A percentile compares a stretch with the other conserved stretches of the same genome.
These are phyloP conservation scores for Aurelia sp. DNA, from an alignment of 30 jellyfish, hydroid and myxozoan species.

Conservation along the genomic window DNA sequence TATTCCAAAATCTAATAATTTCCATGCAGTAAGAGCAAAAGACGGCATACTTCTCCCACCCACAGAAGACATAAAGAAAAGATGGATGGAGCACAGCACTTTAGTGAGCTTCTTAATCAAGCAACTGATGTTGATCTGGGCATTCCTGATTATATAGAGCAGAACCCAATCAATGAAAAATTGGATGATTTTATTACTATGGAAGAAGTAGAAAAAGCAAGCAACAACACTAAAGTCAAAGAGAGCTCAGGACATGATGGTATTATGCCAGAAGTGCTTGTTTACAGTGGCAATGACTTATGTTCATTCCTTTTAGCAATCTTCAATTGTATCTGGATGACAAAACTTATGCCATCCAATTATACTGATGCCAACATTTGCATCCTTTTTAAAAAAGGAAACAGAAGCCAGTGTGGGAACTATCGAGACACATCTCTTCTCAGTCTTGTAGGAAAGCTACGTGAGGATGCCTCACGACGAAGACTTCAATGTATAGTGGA, in stretches of 20 bases:
- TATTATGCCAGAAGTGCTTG: slow-evolving; percentile 12
- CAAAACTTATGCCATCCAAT: slow-evolving; percentile 14
- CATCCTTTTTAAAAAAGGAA: background rate
- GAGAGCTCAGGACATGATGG: slow-evolving; percentile 46
- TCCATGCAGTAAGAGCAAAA: too few relatives aligned
- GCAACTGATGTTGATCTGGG: slow-evolving; percentile 21
- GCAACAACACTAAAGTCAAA: background rate
- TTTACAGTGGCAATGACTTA: slow-evolving; percentile 15
- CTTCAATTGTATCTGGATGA: background rate
- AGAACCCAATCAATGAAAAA: background rate
- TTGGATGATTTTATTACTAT: slow-evolving; percentile 7
- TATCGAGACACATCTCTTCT: too few relatives aligned
- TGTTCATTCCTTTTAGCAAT: background rate
- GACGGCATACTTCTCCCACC: too few relatives aligned
- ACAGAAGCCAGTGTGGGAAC: too few relatives aligned
- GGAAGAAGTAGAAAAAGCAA: slow-evolving; percentile 17
- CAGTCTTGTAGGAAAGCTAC: too few relatives aligned
- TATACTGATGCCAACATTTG: slow-evolving; percentile 8
- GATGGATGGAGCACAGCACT: too few relatives aligned
- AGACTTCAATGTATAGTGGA: too few relatives aligned
- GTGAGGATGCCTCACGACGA: too few relatives aligned
- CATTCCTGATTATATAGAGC: slow-evolving; percentile 1
- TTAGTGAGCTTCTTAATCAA: background rate
- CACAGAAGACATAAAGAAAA: too few relatives aligned
- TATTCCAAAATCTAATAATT: background rate